These are phyloP conservation scores for Hyposmocoma kahamanoa DNA, from an alignment of 1,140 invertebrate species.

Conservation along the genomic window DNA sequence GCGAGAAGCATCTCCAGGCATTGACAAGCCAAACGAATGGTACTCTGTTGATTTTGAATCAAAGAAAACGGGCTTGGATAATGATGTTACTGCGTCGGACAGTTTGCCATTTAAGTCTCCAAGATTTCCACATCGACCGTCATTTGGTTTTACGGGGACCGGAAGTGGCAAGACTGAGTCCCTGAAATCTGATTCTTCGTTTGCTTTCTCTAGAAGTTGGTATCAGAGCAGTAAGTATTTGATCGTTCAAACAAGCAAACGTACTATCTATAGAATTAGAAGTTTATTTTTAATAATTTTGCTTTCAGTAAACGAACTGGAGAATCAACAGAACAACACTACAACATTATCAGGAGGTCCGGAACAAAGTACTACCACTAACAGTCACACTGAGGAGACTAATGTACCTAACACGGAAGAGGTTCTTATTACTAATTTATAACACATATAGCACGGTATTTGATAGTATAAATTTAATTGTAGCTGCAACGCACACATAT, in stretches of 20 bases:
- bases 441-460: too few species aligned
- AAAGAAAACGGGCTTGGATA: slow-evolving; percentile 40
- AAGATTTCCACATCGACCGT: slow-evolving; percentile 76
- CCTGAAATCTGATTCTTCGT: slow-evolving; percentile 50
- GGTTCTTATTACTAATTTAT: slow-evolving; percentile 31
- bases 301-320: slow-evolving; percentile 75
- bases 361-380: slow-evolving; percentile 26
- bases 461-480: too few species aligned
- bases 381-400: not conserved
- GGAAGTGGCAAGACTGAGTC: slow-evolving; percentile 42
- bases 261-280: not conserved
- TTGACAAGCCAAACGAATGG: slow-evolving; percentile 31
- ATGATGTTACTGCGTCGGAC: slow-evolving; percentile 29
- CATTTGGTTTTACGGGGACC: slow-evolving; percentile 56
- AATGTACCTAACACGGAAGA: slow-evolving; percentile 18
- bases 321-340: slow-evolving; percentile 32
- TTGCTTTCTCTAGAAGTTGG: slow-evolving; percentile 65
- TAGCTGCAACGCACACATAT: too few species aligned
- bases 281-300: slow-evolving; percentile 30
- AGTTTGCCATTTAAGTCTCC: slow-evolving; percentile 72
- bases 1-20: slow-evolving; percentile 29
- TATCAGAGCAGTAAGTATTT: slow-evolving; percentile 73
- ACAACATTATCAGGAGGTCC: slow-evolving; percentile 27
- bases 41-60: slow-evolving; percentile 38
- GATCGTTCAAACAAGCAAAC: not conserved